These are phyloP conservation scores for Oceanodroma tethys DNA, from an alignment of 2,113 vertebrate genomes.

Conservation along the genomic window DNA sequence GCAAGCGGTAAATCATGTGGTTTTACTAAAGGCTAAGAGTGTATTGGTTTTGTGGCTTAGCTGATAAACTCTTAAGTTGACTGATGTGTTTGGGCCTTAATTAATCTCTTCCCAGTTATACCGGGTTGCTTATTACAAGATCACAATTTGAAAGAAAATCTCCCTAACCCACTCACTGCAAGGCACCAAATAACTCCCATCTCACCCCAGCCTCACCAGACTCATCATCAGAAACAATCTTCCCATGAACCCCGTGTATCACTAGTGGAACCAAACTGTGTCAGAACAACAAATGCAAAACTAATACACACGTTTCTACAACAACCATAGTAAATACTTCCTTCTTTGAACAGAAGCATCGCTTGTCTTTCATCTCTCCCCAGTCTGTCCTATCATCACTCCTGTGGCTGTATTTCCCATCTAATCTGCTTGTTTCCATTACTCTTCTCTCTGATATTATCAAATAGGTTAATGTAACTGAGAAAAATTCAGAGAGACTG, in stretches of 20 bases:
- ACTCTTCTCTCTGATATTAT: neutral
- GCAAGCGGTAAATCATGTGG: neutral
- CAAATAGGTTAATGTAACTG: neutral
- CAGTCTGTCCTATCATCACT: neutral
- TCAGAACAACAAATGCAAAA: neutral
- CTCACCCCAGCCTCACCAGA: neutral
- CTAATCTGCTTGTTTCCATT: neutral
- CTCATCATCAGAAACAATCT: neutral
- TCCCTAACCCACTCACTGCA: neutral
- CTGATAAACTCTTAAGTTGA: neutral
- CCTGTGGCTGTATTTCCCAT: neutral
- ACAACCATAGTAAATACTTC: neutral
- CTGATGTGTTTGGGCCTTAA: neutral
- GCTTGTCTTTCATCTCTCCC: neutral
- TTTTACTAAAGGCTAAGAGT: neutral
- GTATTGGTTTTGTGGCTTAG: neutral
- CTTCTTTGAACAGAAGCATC: neutral
- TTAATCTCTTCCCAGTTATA: neutral
- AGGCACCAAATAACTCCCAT: neutral
- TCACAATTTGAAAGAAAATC: neutral
- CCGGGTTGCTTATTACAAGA: neutral
- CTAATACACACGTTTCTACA: neutral
- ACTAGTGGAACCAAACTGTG: neutral
- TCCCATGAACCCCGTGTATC: neutral
- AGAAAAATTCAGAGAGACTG: neutral